These are phyloP conservation scores for Gallinago paraguaiae DNA, from an alignment of 2,113 vertebrate genomes.

Conservation along the genomic window DNA sequence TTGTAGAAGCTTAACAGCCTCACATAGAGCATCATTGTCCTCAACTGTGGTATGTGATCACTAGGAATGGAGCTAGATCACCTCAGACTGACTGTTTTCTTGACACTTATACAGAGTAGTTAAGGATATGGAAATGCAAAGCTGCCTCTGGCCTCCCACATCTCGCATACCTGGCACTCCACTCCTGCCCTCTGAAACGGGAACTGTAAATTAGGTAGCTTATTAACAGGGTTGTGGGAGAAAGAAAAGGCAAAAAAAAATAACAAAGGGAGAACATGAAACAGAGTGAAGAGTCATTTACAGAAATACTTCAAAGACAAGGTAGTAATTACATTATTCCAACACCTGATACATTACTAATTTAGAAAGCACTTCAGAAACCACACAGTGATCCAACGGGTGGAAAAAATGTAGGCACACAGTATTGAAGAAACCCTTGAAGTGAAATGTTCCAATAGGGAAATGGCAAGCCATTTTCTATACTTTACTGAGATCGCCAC, in stretches of 20 bases:
- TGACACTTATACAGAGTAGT: not conserved
- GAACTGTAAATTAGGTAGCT: not conserved
- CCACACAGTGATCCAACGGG: not conserved
- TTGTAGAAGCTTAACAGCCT: not conserved
- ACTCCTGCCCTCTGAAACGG: not conserved
- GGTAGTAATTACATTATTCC: not conserved
- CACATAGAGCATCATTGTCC: fast-evolving
- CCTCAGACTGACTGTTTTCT: not conserved
- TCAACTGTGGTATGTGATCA: not conserved
- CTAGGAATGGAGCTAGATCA: not conserved
- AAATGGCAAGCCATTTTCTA: not conserved
- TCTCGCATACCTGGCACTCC: not conserved
- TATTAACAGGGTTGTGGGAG: not conserved
- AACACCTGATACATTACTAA: constrained; percentile 8
- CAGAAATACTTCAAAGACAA: not conserved
- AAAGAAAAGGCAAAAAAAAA: not conserved
- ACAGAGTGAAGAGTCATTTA: not conserved
- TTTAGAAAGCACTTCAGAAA: constrained; percentile 16
- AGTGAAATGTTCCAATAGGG: not conserved
- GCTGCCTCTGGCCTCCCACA: not conserved
- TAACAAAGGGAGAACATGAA: not conserved
- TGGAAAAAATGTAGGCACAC: not conserved
- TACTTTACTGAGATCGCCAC: not conserved
- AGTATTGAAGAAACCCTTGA: not conserved
- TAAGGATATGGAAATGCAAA: not conserved